A percentile compares a stretch with the other conserved stretches of the same genome.
phyloP scores from a whole-genome alignment of 2,113 vertebrate species.

The Hemicordylus capensis region DNA sequence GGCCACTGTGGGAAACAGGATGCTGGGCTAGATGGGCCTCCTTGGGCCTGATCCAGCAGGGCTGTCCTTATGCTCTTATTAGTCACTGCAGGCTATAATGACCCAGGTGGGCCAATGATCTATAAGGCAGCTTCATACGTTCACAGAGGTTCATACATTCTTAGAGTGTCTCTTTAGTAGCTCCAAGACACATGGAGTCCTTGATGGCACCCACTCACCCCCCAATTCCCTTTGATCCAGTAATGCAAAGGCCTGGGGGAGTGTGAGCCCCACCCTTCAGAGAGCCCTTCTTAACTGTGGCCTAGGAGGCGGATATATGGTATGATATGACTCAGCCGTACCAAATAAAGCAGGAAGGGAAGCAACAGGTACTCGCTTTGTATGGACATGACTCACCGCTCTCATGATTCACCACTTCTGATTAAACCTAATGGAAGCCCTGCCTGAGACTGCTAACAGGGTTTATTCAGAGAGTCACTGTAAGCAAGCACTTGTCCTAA shows the following conservation, averaged over 20 bases:
- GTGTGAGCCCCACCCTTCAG: not conserved
- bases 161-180: not conserved
- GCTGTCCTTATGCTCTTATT: too few species aligned
- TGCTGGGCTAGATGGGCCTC: too few species aligned
- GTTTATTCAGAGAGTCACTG: not conserved
- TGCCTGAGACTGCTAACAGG: not conserved
- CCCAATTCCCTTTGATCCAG: not conserved
- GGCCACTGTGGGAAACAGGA: too few species aligned
- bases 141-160: not conserved
- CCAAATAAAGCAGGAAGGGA: not conserved
- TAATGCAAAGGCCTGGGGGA: not conserved
- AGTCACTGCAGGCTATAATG: too few species aligned
- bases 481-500: not conserved
- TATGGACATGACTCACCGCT: not conserved
- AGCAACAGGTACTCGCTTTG: not conserved
- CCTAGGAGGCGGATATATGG: not conserved
- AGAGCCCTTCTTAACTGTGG: not conserved
- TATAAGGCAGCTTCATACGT: too few species aligned
- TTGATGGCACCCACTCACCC: not conserved
- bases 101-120: too few species aligned
- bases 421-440: slow-evolving; percentile 2
- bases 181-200: not conserved
- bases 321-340: too few species aligned
- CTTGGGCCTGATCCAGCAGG: too few species aligned
- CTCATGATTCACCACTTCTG: not conserved